A percentile compares a stretch with the other conserved stretches of the same genome.
Conservation (phyloP, 2,113 vertebrate species). For the Ariopsis seemanni region DNA sequence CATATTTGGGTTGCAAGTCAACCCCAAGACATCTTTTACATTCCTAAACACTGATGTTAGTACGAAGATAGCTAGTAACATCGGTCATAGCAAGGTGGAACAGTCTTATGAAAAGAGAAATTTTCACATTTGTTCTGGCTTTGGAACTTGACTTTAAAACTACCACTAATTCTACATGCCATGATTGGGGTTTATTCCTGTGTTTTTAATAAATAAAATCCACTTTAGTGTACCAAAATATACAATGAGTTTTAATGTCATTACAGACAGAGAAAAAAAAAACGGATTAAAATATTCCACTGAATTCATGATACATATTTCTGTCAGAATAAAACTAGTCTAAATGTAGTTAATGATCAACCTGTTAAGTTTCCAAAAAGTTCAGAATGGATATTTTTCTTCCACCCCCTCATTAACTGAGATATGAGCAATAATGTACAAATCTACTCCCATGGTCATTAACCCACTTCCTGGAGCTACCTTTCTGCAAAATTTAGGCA, state of each 20-base stretch:
- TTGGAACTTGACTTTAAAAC: not conserved
- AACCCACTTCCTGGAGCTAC: not conserved
- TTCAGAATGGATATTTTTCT: not conserved
- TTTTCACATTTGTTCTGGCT: not conserved
- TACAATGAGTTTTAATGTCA: conserved; percentile 37
- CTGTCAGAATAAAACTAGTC: not conserved
- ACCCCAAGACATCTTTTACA: conserved; percentile 47
- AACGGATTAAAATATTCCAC: conserved; percentile 1
- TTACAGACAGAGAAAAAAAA: conserved; percentile 22
- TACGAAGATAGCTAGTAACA: conserved; percentile 31
- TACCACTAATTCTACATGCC: not conserved
- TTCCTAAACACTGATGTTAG: conserved; percentile 58
- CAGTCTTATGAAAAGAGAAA: not conserved
- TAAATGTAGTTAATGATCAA: not conserved
- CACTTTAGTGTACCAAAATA: conserved; percentile 23
- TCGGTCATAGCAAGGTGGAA: not conserved
- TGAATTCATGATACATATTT: not conserved
- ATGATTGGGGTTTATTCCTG: not conserved
- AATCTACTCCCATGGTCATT: not conserved
- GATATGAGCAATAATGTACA: not conserved
- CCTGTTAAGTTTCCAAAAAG: not conserved
- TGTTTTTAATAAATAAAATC: not conserved
- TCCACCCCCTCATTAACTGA: not conserved
- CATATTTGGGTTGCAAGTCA: conserved; percentile 50
- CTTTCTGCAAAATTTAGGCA: not conserved